Evolutionary conservation across 2,797 vertebrate genomes (phyloP).

Genomic region (Microctenopoma lineatum): DNA sequence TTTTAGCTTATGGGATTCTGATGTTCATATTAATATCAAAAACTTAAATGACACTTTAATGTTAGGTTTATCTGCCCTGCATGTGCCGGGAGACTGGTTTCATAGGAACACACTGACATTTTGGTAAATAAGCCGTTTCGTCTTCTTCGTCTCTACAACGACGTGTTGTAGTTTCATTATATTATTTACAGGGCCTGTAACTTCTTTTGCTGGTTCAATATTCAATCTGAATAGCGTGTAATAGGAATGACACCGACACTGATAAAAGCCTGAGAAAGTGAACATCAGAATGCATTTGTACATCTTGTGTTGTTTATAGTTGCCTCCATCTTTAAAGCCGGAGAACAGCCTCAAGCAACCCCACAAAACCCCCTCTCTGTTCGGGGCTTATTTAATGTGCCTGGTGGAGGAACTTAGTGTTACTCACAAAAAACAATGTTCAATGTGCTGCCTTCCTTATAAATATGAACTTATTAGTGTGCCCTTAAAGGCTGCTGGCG

Average conservation of each 20-base stretch:
- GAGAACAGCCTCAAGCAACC: conserved; percentile 1
- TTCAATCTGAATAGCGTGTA: not conserved
- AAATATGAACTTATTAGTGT: not conserved
- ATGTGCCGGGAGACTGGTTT: not conserved
- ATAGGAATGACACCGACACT: not conserved
- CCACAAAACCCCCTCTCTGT: not conserved
- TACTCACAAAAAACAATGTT: conserved; percentile 10
- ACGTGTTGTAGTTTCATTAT: not conserved
- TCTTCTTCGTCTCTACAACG: too few relatives aligned
- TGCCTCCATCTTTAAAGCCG: not conserved
- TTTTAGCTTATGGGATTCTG: not conserved
- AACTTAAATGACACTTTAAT: not conserved
- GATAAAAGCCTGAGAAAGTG: conserved; percentile 1
- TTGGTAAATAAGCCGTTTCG: not conserved
- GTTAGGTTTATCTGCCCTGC: not conserved
- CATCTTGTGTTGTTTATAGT: conserved; percentile 3
- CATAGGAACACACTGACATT: not conserved
- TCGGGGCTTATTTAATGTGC: conserved; percentile 29
- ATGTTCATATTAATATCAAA: not conserved
- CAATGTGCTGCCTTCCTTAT: not conserved
- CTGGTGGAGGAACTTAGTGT: conserved; percentile 13
- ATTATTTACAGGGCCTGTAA: not conserved
- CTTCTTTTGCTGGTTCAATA: not conserved
- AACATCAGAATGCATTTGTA: conserved; percentile 4
- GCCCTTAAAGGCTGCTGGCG: not conserved